Evolutionary conservation across 2,888 invertebrate genomes (phyloP), one percentile per base, ranked within the genome.

Genomic region (Erebia epiphron): DNA sequence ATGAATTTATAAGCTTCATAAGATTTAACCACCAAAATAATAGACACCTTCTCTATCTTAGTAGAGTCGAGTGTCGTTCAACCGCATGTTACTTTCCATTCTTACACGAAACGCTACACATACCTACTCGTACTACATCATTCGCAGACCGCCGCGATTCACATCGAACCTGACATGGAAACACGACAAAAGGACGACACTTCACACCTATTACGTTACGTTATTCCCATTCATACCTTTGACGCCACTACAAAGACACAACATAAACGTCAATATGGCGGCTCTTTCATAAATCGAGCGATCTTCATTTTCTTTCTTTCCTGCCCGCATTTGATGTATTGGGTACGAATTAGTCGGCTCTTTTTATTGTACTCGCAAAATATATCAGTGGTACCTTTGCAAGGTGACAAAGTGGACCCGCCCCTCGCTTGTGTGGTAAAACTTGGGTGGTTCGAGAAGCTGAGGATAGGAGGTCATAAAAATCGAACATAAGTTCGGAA

Each of bases 141-240:
- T 83, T 83, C 79, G 80, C 79, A 80, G 82, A 82, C 80, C 80
- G 80, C 82, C 80, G 77, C 75, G 79, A 81, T 74, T 76, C 76
- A 73, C 74, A 71, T 81, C 77, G 84, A 90, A 89, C 90, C 87
- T 89, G 87, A 84, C 84, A 80, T 77, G 79, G 80, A 82, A 79
- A 80, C 74, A 80, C 80, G 78, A 90, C 90, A 92, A 92, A 87
- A 79, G 83, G 66, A 69, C 77, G 83, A 88, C 90, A 92, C 92
- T 93, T 93, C 92, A 92, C 92, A 92, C 92, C 90, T 92, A 92
- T 93, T 92, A 92, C 84, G 84, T 81, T 82, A 85, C 88, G 87
- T 58, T 67, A 58, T 67, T 5, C 88, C 86, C 90, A 92, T 92
- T 93, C 89, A 91, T 77, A 68, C 76, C 77, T 77, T 79, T 87